Percentiles rank a stretch among this genome's conserved stretches.
Evolutionary conservation across 2,113 vertebrate genomes (phyloP).

Genomic region (Hydrolagus affinis): DNA sequence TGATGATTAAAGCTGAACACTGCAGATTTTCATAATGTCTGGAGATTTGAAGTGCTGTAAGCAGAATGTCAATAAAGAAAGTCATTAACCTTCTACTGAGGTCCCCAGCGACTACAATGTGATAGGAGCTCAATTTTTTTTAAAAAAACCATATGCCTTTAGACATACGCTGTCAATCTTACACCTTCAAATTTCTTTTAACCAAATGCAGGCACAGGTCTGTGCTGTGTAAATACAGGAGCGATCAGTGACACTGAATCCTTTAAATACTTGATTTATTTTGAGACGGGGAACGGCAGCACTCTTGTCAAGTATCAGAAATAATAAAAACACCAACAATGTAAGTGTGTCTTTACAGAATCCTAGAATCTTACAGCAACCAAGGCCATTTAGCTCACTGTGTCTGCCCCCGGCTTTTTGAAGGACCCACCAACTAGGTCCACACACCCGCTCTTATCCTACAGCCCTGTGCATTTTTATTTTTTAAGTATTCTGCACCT

Average conservation of each 20-base stretch:
- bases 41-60: neutral
- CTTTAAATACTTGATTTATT: neutral
- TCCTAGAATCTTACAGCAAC: too few species aligned
- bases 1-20: conserved; percentile 21
- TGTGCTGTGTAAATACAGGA: neutral
- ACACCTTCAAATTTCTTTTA: neutral
- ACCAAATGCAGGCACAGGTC: neutral
- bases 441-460: too few species aligned
- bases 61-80: conserved; percentile 23
- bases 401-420: too few species aligned
- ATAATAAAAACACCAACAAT: too few species aligned
- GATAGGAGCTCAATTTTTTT: neutral
- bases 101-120: neutral
- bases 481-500: too few species aligned
- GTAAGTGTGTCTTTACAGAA: too few species aligned
- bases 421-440: too few species aligned
- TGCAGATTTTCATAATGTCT: conserved; percentile 30
- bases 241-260: neutral
- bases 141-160: neutral
- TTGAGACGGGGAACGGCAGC: neutral
- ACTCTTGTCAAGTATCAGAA: neutral
- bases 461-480: too few species aligned
- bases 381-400: too few species aligned
- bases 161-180: conserved; percentile 1
- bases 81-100: conserved; percentile 7